A percentile compares a stretch with the other conserved stretches of the same genome.
Conservation (phyloP, 1,140 invertebrate species). For the Trichonephila clavipes region DNA sequence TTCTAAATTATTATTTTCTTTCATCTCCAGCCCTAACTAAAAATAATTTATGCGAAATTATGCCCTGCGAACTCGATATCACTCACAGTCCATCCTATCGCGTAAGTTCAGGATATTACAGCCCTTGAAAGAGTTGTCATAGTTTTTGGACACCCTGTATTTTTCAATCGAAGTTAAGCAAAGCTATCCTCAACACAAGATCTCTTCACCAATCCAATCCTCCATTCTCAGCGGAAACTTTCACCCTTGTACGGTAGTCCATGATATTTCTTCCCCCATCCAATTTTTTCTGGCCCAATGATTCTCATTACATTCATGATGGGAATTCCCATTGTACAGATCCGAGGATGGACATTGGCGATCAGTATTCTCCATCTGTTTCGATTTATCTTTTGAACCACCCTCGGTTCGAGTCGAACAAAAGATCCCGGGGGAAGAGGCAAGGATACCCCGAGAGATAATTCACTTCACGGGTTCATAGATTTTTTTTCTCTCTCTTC, state of each 20-base stretch:
- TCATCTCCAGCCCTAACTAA: too few relatives aligned
- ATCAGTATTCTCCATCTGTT: constrained; percentile 75
- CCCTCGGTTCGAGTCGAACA: constrained; percentile 46
- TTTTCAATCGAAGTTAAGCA: neutral
- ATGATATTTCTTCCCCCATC: neutral
- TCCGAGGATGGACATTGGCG: constrained; percentile 66
- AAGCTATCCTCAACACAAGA: neutral
- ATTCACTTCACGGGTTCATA: constrained; percentile 55
- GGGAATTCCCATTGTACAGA: constrained; percentile 60
- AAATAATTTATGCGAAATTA: too few relatives aligned
- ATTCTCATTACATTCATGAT: constrained; percentile 68
- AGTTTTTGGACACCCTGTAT: too few relatives aligned
- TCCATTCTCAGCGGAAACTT: neutral
- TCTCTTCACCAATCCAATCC: neutral
- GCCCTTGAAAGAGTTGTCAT: too few relatives aligned
- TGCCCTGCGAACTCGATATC: too few relatives aligned
- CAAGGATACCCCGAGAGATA: constrained; percentile 44
- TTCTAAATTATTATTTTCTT: too few relatives aligned
- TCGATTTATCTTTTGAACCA: constrained; percentile 72
- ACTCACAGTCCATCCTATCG: too few relatives aligned
- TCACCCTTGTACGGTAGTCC: neutral
- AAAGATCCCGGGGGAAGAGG: constrained; percentile 44
- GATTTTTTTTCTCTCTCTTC: neutral
- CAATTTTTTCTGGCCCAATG: constrained; percentile 45
- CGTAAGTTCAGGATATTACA: too few relatives aligned